Conservation (phyloP, 2,113 vertebrate genomes). For the Hemicordylus capensis region DNA sequence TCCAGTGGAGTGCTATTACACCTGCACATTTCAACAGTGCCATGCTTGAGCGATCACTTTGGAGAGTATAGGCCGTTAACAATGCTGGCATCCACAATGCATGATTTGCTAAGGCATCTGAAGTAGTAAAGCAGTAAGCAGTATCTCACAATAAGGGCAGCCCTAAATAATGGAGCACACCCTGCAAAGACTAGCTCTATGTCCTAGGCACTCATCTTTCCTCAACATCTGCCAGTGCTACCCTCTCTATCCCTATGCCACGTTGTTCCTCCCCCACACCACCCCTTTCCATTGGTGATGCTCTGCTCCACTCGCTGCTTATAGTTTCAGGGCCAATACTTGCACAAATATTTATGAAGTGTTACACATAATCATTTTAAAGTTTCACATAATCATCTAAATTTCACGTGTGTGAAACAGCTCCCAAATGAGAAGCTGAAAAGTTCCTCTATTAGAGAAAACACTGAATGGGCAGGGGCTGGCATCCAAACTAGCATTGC, state of each 20-base stretch:
- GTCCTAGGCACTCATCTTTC: neutral
- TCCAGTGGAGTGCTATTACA: conserved; percentile 18
- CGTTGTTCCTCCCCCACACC: neutral
- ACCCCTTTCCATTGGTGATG: neutral
- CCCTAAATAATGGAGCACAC: neutral
- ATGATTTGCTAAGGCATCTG: neutral
- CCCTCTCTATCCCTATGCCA: neutral
- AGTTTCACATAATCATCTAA: neutral
- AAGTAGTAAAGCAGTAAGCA: conserved; percentile 14
- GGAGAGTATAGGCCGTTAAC: conserved; percentile 44
- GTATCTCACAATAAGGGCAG: neutral
- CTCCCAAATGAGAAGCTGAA: neutral
- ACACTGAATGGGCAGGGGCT: too few relatives aligned
- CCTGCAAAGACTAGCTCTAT: neutral
- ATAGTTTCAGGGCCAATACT: neutral
- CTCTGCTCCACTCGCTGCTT: neutral
- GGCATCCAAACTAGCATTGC: too few relatives aligned
- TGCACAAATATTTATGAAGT: neutral
- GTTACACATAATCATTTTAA: too few relatives aligned
- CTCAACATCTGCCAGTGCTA: neutral
- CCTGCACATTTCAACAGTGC: conserved; percentile 26
- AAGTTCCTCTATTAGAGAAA: neutral
- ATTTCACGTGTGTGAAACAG: neutral
- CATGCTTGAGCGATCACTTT: conserved; percentile 31
- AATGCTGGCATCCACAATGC: neutral